These are phyloP conservation scores for Diabrotica virgifera DNA, from an alignment of 1,140 invertebrate species.

Conservation along the genomic window DNA sequence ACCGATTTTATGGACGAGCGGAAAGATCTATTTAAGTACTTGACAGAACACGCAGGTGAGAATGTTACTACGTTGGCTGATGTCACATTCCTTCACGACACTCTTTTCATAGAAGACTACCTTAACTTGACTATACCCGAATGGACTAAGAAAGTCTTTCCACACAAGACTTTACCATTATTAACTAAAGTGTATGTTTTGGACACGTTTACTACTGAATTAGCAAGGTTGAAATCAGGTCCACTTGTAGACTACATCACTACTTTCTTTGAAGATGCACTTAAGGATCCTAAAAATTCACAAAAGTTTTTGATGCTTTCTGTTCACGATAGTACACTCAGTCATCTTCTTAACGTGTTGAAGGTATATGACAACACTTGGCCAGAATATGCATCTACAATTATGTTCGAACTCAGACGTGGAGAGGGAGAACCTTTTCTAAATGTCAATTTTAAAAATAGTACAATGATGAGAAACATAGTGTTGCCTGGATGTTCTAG, in stretches of 20 bases:
- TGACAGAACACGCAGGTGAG: constrained; percentile 58
- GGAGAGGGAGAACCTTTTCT: neutral
- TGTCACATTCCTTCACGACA: constrained; percentile 62
- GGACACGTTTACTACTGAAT: constrained; percentile 50
- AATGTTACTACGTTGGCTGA: constrained; percentile 52
- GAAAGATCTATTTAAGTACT: constrained; percentile 58
- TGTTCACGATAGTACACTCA: neutral
- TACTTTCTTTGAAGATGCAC: neutral
- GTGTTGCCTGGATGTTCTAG: constrained; percentile 58
- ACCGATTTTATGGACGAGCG: constrained; percentile 53
- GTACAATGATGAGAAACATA: neutral
- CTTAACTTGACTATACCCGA: constrained; percentile 67
- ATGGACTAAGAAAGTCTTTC: constrained; percentile 60
- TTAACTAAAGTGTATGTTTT: constrained; percentile 52
- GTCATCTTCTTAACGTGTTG: neutral
- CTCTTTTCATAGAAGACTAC: constrained; percentile 64
- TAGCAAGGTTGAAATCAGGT: constrained; percentile 59
- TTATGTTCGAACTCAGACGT: constrained; percentile 3
- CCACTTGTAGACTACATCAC: neutral
- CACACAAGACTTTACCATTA: constrained; percentile 7
- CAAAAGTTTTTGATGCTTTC: constrained; percentile 1
- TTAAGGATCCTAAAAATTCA: neutral
- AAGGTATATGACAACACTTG: neutral
- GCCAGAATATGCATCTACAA: neutral
- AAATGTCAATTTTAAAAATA: neutral